A percentile compares a stretch with the other conserved stretches of the same genome.
These are phyloP conservation scores for Enteromius anoplus DNA, from an alignment of 2,797 vertebrate species.

Conservation along the genomic window DNA sequence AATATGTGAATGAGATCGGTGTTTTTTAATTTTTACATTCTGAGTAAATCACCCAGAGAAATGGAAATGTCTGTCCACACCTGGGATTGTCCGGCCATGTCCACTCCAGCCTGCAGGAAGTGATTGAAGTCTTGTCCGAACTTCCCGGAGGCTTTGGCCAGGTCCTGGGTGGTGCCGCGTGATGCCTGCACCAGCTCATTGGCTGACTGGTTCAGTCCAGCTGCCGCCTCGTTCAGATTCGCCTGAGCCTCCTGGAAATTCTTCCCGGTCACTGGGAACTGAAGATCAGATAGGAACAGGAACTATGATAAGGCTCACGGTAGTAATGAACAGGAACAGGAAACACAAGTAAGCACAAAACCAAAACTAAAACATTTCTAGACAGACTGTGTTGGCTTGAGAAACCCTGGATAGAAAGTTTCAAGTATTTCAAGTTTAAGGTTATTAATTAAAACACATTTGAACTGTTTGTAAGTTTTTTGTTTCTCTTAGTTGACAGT, in stretches of 20 bases:
- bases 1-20: too few species aligned
- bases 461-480: background rate
- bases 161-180: constrained; percentile 89
- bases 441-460: background rate
- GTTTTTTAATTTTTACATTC: too few species aligned
- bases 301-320: background rate
- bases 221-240: constrained; percentile 89
- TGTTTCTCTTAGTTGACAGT: background rate
- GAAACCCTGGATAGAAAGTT: background rate
- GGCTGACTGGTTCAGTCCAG: constrained; percentile 92
- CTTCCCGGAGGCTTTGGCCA: constrained; percentile 90
- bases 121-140: constrained; percentile 94
- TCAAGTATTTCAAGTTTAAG: background rate
- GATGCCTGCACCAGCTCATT: constrained; percentile 95
- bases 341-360: background rate
- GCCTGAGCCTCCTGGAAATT: constrained; percentile 94
- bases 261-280: constrained; percentile 91
- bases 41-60: too few species aligned
- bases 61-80: constrained; percentile 65
- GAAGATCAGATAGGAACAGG: constrained; percentile 22
- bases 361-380: background rate
- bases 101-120: constrained; percentile 93
- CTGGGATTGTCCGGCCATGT: constrained; percentile 96
- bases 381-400: background rate
- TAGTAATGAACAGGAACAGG: background rate